Conservation (phyloP, 2,888 invertebrate species). For the Agonopterix arenella region DNA sequence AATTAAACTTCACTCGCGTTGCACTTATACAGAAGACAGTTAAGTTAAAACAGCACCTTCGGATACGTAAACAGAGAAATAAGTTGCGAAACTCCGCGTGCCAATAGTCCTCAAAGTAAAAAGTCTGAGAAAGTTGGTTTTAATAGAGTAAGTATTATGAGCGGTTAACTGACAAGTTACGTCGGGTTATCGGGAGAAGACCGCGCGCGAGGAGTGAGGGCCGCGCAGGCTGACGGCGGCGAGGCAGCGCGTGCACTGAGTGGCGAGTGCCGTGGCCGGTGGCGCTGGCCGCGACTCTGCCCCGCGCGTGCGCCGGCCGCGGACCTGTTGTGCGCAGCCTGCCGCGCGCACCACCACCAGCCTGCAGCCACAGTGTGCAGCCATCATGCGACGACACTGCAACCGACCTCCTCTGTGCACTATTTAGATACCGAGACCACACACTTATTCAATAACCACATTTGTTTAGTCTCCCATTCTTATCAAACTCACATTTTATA, state of each 20-base stretch:
- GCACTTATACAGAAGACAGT: conserved; percentile 43
- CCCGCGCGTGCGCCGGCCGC: conserved; percentile 44
- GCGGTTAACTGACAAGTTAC: conserved; percentile 13
- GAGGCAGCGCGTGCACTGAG: conserved; percentile 69
- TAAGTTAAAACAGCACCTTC: conserved; percentile 40
- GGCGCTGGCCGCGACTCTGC: conserved; percentile 41
- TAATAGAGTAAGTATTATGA: conserved; percentile 21
- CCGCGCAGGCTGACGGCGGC: conserved; percentile 58
- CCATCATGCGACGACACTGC: conserved; percentile 30
- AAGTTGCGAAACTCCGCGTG: conserved; percentile 30
- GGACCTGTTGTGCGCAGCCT: background rate
- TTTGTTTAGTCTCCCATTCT: conserved; percentile 6
- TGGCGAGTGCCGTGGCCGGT: conserved; percentile 34
- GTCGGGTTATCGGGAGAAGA: conserved; percentile 16
- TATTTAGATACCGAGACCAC: conserved; percentile 18
- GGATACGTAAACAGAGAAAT: conserved; percentile 31
- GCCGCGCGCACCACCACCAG: conserved; percentile 43
- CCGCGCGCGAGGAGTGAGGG: conserved; percentile 29
- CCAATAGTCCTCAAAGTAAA: conserved; percentile 24
- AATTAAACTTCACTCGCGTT: conserved; percentile 41
- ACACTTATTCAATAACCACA: conserved; percentile 17
- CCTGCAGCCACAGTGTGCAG: conserved; percentile 15
- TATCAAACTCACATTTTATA: conserved; percentile 2
- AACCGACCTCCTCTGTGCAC: conserved; percentile 14
- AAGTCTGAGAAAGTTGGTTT: background rate